Conservation (phyloP, 2,113 vertebrate species). For the Fulmarus glacialis region DNA sequence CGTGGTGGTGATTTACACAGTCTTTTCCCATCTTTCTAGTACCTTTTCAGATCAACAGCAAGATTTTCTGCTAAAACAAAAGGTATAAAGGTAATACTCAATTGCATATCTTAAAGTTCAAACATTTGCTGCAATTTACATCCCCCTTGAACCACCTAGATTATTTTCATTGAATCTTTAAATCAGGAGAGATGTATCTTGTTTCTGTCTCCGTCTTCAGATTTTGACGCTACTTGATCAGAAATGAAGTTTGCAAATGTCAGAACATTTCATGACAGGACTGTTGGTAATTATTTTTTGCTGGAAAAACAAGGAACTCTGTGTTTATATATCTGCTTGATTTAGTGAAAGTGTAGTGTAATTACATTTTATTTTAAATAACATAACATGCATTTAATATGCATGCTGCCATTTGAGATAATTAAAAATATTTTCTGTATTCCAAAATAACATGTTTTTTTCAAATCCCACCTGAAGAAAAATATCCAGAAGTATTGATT, state of each 20-base stretch:
- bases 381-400: background rate
- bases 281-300: background rate
- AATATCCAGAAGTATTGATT: background rate
- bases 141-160: background rate
- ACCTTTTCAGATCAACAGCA: background rate
- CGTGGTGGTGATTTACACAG: background rate
- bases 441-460: background rate
- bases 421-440: background rate
- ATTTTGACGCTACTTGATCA: background rate
- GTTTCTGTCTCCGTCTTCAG: background rate
- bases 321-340: background rate
- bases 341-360: background rate
- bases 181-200: background rate
- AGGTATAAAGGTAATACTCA: background rate
- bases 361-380: background rate
- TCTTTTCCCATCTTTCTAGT: background rate
- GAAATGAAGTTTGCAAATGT: background rate
- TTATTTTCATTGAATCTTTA: background rate
- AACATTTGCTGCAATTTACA: background rate
- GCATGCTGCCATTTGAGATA: background rate
- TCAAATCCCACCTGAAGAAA: background rate
- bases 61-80: background rate
- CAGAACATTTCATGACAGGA: background rate
- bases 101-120: background rate
- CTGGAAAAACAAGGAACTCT: background rate